A percentile compares a stretch with the other conserved stretches of the same genome.
These are phyloP conservation scores for Euschistus heros DNA, from an alignment of 1,140 invertebrate genomes.

Conservation along the genomic window DNA sequence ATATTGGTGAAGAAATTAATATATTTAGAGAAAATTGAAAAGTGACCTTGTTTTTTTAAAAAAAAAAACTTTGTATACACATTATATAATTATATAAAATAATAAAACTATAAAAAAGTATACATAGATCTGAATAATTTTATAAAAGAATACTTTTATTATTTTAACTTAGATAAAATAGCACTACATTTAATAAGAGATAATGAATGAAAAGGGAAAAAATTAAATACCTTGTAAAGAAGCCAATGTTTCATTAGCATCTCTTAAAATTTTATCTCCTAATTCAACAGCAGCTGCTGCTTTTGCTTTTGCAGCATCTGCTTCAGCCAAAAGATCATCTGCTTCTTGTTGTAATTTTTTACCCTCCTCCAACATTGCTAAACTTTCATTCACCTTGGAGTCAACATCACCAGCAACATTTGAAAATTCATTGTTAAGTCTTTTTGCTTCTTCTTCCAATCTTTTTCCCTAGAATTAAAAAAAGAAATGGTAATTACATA, in stretches of 20 bases:
- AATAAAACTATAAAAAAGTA: too few species aligned
- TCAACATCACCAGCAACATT: background rate
- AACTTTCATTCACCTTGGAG: constrained; percentile 8
- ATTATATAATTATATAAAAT: too few species aligned
- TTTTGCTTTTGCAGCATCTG: constrained; percentile 55
- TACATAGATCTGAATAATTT: too few species aligned
- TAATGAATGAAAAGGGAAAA: too few species aligned
- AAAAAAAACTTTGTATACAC: too few species aligned
- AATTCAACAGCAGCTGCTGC: constrained; percentile 70
- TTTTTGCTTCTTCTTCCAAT: constrained; percentile 7
- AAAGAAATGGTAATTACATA: background rate
- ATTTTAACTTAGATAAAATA: too few species aligned
- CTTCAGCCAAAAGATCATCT: constrained; percentile 54
- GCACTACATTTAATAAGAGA: too few species aligned
- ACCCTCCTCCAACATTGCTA: constrained; percentile 31
- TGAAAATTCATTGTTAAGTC: background rate
- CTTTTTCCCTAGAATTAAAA: constrained; percentile 8
- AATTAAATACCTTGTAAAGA: constrained; percentile 58
- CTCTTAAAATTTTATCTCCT: constrained; percentile 72
- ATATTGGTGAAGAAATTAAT: too few species aligned
- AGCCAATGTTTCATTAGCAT: constrained; percentile 75
- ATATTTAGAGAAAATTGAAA: too few species aligned
- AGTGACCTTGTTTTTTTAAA: too few species aligned
- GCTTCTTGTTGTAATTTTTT: constrained; percentile 47
- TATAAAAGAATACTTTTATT: too few species aligned